Evolutionary conservation across 2,113 vertebrate genomes (phyloP).

Genomic region (Sciurus niger): DNA sequence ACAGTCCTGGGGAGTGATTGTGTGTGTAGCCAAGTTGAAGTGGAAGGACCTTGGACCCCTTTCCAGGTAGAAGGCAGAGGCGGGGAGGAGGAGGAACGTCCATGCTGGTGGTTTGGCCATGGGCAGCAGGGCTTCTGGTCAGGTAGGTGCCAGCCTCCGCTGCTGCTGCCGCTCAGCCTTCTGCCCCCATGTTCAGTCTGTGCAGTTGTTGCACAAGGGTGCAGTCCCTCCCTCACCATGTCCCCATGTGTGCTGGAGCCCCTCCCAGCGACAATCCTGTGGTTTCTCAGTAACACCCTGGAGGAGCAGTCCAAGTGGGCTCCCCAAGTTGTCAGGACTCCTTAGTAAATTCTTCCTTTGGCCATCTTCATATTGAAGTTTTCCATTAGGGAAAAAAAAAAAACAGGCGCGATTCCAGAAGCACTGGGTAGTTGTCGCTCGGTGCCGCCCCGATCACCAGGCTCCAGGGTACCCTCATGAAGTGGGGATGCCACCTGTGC

Average conservation of each 20-base stretch:
- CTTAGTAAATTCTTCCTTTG: not conserved
- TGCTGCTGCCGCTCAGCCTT: not conserved
- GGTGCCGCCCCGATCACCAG: too few relatives aligned
- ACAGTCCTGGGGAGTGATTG: not conserved
- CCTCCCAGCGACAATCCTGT: not conserved
- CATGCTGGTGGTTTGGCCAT: rapidly evolving
- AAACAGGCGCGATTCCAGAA: not conserved
- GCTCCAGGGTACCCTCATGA: rapidly evolving
- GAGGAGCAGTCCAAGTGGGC: rapidly evolving
- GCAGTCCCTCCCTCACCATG: not conserved
- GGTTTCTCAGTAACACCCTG: not conserved
- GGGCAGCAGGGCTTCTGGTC: not conserved
- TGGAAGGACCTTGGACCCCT: not conserved
- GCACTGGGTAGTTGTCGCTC: not conserved
- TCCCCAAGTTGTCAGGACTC: not conserved
- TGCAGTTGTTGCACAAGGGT: not conserved
- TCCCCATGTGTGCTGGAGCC: not conserved
- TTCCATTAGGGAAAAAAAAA: not conserved
- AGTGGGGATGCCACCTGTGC: not conserved
- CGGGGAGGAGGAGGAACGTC: not conserved
- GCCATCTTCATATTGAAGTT: not conserved
- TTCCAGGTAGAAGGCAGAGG: not conserved
- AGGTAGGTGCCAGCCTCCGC: not conserved
- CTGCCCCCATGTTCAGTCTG: not conserved
- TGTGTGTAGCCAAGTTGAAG: not conserved